phyloP scores from a whole-genome alignment of 2,113 vertebrate species.

The Arenaria interpres region DNA sequence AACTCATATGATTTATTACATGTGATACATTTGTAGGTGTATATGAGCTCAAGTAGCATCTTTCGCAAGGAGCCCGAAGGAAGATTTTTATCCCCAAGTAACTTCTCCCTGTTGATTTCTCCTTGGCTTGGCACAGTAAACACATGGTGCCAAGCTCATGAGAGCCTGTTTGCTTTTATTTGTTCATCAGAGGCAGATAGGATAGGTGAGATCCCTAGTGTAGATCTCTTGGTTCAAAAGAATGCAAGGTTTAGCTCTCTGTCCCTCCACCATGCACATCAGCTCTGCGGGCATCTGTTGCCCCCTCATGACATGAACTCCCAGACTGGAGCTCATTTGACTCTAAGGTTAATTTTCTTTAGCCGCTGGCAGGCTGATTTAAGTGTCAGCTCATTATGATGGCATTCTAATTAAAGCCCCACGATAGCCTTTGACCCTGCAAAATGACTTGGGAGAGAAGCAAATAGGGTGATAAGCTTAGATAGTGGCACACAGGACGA shows the following conservation, averaged over 20 bases:
- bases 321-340: slow-evolving; percentile 39
- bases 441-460: slow-evolving; percentile 56
- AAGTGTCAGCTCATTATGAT: slow-evolving; percentile 61
- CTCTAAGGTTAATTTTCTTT: slow-evolving; percentile 65
- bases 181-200: background rate
- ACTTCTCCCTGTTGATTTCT: background rate
- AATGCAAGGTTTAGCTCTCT: background rate
- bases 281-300: slow-evolving; percentile 5
- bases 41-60: background rate
- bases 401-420: slow-evolving; percentile 65
- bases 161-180: background rate
- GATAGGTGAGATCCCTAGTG: background rate
- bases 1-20: background rate
- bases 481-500: background rate
- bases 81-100: background rate
- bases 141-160: background rate
- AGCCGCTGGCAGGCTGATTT: slow-evolving; percentile 59
- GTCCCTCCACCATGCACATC: background rate
- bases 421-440: slow-evolving; percentile 45
- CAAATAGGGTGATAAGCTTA: slow-evolving; percentile 47
- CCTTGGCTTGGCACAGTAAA: background rate
- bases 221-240: background rate
- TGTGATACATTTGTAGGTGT: rapidly evolving
- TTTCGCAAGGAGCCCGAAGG: background rate
- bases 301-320: slow-evolving; percentile 16